Conservation (phyloP, 2,888 invertebrate species). For the Ormyrus nitidulus region DNA sequence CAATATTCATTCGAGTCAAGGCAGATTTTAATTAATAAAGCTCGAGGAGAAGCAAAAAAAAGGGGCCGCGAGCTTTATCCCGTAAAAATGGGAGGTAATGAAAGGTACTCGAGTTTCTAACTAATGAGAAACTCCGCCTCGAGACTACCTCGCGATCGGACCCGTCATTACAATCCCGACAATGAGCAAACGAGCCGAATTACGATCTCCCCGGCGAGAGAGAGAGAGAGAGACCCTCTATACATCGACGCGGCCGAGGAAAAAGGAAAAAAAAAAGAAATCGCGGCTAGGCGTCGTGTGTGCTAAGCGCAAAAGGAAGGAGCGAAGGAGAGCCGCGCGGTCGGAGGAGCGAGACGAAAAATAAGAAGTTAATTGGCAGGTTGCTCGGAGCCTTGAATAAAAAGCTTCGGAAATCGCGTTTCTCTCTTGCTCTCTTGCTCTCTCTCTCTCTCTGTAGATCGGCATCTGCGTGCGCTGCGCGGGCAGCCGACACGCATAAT, state of each 20-base stretch:
- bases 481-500: constrained; percentile 44
- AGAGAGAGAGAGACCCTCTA: too few species aligned
- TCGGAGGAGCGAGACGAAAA: constrained; percentile 39
- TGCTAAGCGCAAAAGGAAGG: constrained; percentile 34
- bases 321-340: not conserved
- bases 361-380: constrained; percentile 56
- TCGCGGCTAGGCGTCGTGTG: not conserved
- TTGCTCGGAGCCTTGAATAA: constrained; percentile 54
- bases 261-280: not conserved
- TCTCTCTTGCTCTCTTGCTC: constrained; percentile 43
- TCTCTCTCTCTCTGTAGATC: constrained; percentile 8
- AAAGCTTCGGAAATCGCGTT: constrained; percentile 51
- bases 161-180: constrained; percentile 35
- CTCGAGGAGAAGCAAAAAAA: not conserved
- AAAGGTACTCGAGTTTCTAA: constrained; percentile 24
- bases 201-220: not conserved
- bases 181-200: constrained; percentile 41
- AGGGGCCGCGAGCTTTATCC: too few species aligned
- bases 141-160: not conserved
- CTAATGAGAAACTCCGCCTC: not conserved
- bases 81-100: not conserved
- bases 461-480: constrained; percentile 7
- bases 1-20: too few species aligned
- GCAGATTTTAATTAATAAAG: too few species aligned
- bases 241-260: not conserved